Evolutionary conservation across 2,113 vertebrate genomes (phyloP).

Genomic region (Microtus montanus): DNA sequence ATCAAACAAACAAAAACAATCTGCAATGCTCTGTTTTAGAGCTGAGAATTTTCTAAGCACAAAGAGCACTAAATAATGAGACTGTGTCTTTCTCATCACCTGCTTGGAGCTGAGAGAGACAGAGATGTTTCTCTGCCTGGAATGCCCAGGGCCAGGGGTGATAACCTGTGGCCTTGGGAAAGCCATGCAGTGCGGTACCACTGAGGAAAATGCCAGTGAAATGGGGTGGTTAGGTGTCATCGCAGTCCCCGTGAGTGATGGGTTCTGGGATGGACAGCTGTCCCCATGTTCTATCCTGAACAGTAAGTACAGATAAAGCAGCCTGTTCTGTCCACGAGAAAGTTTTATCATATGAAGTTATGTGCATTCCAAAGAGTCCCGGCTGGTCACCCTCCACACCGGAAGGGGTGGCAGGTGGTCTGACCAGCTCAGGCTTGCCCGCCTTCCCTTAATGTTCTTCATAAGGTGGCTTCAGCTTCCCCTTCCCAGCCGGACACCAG

Average conservation of each 20-base stretch:
- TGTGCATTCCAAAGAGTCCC: background rate
- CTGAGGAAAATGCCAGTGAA: background rate
- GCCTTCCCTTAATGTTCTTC: background rate
- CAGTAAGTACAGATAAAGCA: background rate
- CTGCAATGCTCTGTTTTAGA: background rate
- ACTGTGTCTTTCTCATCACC: background rate
- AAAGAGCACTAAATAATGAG: background rate
- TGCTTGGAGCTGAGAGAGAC: background rate
- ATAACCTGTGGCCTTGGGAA: background rate
- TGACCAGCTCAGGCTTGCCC: background rate
- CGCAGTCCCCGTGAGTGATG: background rate
- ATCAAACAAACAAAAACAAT: background rate
- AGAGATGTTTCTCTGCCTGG: background rate
- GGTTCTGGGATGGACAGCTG: background rate
- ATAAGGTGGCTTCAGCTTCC: background rate
- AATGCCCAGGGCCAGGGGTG: background rate
- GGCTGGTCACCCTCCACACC: background rate
- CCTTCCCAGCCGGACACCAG: background rate
- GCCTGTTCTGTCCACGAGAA: background rate
- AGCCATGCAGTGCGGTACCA: background rate
- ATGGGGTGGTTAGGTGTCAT: background rate
- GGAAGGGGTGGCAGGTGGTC: background rate
- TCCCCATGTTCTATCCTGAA: background rate
- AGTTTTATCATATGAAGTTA: background rate
- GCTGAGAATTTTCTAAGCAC: background rate